Percentiles rank a stretch among this genome's conserved stretches.
phyloP scores from a whole-genome alignment of 2,888 invertebrate genomes.

The Andrena fulva region DNA sequence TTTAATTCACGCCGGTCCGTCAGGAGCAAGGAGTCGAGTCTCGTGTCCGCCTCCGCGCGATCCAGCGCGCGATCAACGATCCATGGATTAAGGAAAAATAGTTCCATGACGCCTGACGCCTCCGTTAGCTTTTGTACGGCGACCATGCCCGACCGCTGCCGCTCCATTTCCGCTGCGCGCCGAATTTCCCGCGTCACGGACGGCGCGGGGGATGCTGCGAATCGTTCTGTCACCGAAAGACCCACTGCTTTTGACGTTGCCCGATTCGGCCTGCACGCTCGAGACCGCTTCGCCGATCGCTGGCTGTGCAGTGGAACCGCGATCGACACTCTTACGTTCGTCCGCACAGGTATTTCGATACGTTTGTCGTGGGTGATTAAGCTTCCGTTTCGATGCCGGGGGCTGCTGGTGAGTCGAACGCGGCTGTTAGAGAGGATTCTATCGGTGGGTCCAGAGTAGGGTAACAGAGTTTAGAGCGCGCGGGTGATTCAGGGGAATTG shows the following conservation, averaged over 20 bases:
- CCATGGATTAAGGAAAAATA: conserved; percentile 69
- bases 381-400: not conserved
- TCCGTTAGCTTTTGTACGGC: conserved; percentile 62
- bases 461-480: too few relatives aligned
- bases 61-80: conserved; percentile 55
- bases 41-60: conserved; percentile 45
- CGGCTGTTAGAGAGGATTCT: not conserved
- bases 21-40: not conserved
- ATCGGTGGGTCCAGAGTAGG: too few relatives aligned
- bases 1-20: conserved; percentile 38
- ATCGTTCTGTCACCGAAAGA: conserved; percentile 60
- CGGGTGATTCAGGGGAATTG: too few relatives aligned
- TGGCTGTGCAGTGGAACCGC: not conserved
- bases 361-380: too few relatives aligned
- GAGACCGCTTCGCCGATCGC: conserved; percentile 26
- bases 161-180: conserved; percentile 59
- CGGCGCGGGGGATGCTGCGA: conserved; percentile 57
- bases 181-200: conserved; percentile 55
- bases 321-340: conserved; percentile 18
- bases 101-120: conserved; percentile 72
- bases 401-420: not conserved
- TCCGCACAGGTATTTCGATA: not conserved
- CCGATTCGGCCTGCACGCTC: conserved; percentile 30
- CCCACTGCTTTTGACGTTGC: conserved; percentile 54
- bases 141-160: conserved; percentile 56